These are phyloP conservation scores for Leptatherina wallacei DNA, from an alignment of 2,797 vertebrate genomes.

Conservation along the genomic window DNA sequence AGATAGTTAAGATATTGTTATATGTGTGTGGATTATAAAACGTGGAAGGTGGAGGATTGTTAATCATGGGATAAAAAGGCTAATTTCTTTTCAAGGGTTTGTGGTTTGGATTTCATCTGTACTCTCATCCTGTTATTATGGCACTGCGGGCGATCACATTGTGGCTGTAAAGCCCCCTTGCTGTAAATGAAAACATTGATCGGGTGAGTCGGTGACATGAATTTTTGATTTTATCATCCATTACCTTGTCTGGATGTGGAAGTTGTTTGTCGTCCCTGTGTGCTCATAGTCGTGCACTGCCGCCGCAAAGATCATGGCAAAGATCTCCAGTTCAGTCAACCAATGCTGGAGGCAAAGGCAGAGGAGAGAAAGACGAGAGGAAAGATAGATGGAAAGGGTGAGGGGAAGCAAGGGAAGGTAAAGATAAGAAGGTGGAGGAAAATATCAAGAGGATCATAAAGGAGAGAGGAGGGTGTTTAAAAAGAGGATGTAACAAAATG, in stretches of 20 bases:
- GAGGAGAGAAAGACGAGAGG: neutral
- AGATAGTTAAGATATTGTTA: no score
- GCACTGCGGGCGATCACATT: conserved; percentile 51
- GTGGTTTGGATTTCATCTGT: conserved; percentile 37
- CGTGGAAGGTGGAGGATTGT: neutral
- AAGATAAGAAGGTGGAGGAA: conserved; percentile 3
- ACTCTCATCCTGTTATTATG: conserved; percentile 42
- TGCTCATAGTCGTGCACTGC: conserved; percentile 98
- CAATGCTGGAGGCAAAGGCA: conserved; percentile 86
- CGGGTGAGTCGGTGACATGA: conserved; percentile 55
- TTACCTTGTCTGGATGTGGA: conserved; percentile 97
- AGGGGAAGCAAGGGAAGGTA: neutral
- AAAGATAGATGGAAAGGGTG: neutral
- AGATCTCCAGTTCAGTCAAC: conserved; percentile 97
- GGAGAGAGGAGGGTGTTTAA: conserved; percentile 7
- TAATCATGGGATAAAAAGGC: neutral
- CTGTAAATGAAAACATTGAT: conserved; percentile 71
- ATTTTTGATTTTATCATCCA: conserved; percentile 72
- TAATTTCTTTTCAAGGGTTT: neutral
- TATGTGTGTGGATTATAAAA: neutral
- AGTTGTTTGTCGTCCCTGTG: conserved; percentile 98
- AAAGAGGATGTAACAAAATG: conserved; percentile 22
- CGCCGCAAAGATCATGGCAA: conserved; percentile 92
- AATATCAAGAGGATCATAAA: conserved; percentile 28
- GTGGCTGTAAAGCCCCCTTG: conserved; percentile 42